phyloP scores from a whole-genome alignment of 2,797 vertebrate genomes.

The Sphenopsis melanotis region DNA sequence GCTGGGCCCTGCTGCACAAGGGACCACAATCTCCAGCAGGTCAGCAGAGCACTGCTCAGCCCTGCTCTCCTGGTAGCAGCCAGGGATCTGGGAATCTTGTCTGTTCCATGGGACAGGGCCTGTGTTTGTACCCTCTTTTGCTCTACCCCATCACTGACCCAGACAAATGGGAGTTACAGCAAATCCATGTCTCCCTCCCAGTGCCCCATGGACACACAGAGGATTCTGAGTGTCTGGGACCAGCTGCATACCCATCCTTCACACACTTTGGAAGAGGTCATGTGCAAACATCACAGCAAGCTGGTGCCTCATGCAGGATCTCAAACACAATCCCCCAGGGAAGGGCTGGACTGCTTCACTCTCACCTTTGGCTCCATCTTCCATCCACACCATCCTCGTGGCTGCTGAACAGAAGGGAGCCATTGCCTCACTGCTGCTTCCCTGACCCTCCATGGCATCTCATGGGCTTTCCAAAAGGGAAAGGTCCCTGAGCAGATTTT shows the following conservation, averaged over 20 bases:
- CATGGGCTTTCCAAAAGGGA: background rate
- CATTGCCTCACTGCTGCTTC: background rate
- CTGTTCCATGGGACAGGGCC: background rate
- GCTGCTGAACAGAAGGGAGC: background rate
- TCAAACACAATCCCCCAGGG: background rate
- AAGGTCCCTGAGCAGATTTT: background rate
- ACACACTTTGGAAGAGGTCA: background rate
- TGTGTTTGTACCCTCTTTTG: background rate
- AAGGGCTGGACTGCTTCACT: background rate
- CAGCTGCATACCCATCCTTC: background rate
- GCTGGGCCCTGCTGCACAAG: background rate
- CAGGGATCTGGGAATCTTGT: background rate
- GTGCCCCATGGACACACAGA: fast-evolving
- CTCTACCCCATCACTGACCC: background rate
- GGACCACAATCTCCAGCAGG: fast-evolving
- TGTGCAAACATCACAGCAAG: fast-evolving
- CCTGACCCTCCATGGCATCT: background rate
- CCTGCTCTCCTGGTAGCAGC: background rate
- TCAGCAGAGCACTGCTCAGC: background rate
- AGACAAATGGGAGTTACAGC: background rate
- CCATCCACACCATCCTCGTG: fast-evolving
- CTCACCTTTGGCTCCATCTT: background rate
- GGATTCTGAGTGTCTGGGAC: background rate
- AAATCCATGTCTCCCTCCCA: fast-evolving
- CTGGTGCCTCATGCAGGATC: background rate